These are phyloP conservation scores for Natrix natrix DNA, from an alignment of 2,797 vertebrate species.

Conservation along the genomic window DNA sequence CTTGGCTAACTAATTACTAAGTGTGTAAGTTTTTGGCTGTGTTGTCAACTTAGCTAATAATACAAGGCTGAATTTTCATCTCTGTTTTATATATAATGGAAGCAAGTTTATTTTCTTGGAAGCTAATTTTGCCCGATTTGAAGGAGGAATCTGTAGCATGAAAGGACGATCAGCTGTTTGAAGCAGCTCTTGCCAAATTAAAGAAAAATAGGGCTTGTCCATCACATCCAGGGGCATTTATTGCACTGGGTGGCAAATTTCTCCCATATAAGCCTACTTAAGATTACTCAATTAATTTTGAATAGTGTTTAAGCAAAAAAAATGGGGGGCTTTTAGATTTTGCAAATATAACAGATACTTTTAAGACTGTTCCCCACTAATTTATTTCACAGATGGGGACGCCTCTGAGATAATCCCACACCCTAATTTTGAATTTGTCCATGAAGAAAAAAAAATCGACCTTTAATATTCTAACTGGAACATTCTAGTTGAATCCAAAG, in stretches of 20 bases:
- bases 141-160: background rate
- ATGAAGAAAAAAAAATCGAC: background rate
- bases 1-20: background rate
- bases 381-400: background rate
- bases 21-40: background rate
- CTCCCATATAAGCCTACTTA: background rate
- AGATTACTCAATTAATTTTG: background rate
- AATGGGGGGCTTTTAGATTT: background rate
- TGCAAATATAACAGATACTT: background rate
- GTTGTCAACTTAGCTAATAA: background rate
- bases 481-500: background rate
- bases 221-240: background rate
- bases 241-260: background rate
- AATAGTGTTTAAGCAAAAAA: background rate
- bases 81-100: background rate
- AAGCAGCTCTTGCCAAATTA: background rate
- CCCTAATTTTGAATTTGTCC: background rate
- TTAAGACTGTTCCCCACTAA: background rate
- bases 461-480: background rate
- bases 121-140: background rate
- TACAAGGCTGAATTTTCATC: background rate
- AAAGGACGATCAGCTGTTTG: background rate
- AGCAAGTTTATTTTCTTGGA: background rate
- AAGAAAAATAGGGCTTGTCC: background rate
- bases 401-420: background rate